Conservation (phyloP, 1,140 invertebrate genomes). For the Chionoecetes opilio region DNA sequence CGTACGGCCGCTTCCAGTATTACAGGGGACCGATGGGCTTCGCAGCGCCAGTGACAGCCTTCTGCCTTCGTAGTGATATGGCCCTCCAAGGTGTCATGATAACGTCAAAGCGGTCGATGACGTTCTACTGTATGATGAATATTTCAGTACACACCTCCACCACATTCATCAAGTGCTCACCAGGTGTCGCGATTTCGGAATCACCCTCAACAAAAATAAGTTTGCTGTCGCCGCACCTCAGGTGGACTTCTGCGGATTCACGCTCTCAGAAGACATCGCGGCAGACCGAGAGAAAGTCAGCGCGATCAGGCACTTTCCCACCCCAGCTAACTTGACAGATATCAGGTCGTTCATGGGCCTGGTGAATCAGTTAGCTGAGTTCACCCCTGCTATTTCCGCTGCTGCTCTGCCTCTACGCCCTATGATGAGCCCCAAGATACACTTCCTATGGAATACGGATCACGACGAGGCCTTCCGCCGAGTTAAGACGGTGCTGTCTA, state of each 20-base stretch:
- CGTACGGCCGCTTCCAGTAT: conserved; percentile 37
- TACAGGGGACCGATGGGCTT: conserved; percentile 56
- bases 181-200: conserved; percentile 24
- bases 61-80: conserved; percentile 40
- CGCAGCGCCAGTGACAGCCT: conserved; percentile 17
- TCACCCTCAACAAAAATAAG: conserved; percentile 52
- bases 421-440: conserved; percentile 39
- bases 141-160: conserved; percentile 36
- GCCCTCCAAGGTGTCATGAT: conserved; percentile 42
- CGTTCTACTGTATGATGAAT: conserved; percentile 25
- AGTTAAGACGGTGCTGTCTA: neutral
- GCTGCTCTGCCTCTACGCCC: neutral
- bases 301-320: no score
- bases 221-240: conserved; percentile 40
- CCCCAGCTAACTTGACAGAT: neutral
- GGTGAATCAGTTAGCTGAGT: conserved; percentile 1
- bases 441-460: neutral
- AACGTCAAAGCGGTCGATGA: conserved; percentile 38
- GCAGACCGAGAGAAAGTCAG: neutral
- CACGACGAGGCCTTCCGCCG: neutral
- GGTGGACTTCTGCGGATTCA: neutral
- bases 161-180: conserved; percentile 55
- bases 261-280: neutral
- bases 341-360: conserved; percentile 14
- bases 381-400: neutral